A percentile compares a stretch with the other conserved stretches of the same genome.
Conservation (phyloP, 2,888 invertebrate genomes). For the Ophion slaviceki region DNA sequence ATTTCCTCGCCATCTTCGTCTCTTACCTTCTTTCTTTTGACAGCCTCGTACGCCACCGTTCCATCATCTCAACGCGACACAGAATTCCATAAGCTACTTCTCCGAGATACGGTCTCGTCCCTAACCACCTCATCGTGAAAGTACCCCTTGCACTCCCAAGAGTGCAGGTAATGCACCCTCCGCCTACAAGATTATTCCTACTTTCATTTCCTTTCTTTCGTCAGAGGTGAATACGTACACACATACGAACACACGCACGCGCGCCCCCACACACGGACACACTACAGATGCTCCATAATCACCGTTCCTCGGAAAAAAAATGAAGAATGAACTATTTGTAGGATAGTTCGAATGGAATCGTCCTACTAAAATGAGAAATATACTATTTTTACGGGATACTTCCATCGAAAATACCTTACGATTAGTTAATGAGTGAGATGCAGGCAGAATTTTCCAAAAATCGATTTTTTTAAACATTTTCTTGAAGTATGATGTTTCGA, state of each 20-base stretch:
- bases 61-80: conserved; percentile 27
- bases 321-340: background rate
- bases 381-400: no score
- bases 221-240: background rate
- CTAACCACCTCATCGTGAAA: conserved; percentile 36
- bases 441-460: no score
- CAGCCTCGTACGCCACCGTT: background rate
- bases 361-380: no score
- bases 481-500: no score
- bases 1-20: conserved; percentile 60
- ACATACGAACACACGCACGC: background rate
- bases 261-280: background rate
- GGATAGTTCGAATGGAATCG: no score
- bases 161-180: conserved; percentile 42
- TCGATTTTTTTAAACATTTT: no score
- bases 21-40: conserved; percentile 38
- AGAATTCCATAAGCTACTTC: conserved; percentile 68
- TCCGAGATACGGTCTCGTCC: conserved; percentile 43
- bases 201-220: conserved; percentile 23
- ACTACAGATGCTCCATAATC: no score
- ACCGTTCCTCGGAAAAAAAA: background rate
- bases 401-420: no score
- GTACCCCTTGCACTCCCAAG: conserved; percentile 43
- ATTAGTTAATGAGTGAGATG: no score
- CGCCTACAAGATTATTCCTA: conserved; percentile 56